Percentiles rank a stretch among this genome's conserved stretches.
Evolutionary conservation across 2,888 invertebrate genomes (phyloP).

Genomic region (Metopia argyrocephala): DNA sequence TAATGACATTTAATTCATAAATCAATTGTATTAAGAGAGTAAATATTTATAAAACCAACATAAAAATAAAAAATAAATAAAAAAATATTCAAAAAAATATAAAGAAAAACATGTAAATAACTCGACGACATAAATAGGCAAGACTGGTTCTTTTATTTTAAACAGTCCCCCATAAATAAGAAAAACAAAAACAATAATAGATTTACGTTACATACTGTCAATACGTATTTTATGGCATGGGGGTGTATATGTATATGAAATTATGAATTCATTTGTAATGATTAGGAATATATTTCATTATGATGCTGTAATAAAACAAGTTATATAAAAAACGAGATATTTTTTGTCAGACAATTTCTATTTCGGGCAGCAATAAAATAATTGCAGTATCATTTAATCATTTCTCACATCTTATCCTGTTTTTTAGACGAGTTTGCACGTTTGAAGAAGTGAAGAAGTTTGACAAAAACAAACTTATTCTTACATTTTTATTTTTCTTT

Average conservation of each 20-base stretch:
- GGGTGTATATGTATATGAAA: background rate
- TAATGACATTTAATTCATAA: slow-evolving; percentile 2
- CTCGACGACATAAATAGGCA: background rate
- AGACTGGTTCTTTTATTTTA: slow-evolving; percentile 1
- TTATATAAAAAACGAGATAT: too few species aligned
- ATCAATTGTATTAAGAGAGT: background rate
- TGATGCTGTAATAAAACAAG: too few species aligned
- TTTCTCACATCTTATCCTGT: too few species aligned
- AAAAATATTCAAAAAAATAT: slow-evolving; percentile 7
- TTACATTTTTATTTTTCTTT: too few species aligned
- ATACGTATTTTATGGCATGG: background rate
- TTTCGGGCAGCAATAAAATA: too few species aligned
- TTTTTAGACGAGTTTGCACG: too few species aligned
- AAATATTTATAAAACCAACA: background rate
- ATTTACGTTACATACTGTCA: background rate
- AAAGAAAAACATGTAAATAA: background rate
- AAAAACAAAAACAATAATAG: background rate
- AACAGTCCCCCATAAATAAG: slow-evolving; percentile 5
- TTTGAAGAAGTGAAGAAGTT: too few species aligned
- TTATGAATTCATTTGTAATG: background rate
- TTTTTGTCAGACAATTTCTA: too few species aligned
- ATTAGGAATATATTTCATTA: background rate
- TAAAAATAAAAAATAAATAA: background rate
- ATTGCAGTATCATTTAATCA: too few species aligned
- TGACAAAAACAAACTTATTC: too few species aligned